These are phyloP conservation scores for Bombus waltoni DNA, from an alignment of 1,140 invertebrate genomes.

Conservation along the genomic window DNA sequence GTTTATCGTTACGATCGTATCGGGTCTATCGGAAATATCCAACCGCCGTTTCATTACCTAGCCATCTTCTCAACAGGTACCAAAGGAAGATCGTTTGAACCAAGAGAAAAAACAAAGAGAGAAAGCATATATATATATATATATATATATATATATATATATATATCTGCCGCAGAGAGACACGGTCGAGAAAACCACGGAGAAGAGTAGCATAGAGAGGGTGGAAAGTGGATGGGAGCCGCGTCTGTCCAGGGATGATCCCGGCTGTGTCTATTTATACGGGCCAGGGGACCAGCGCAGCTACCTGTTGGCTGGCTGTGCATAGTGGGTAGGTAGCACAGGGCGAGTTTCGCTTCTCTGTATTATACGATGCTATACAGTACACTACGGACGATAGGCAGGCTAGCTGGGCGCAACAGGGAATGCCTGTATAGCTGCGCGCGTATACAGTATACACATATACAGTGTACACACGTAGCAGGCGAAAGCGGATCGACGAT, in stretches of 20 bases:
- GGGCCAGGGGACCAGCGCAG: slow-evolving; percentile 70
- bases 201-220: background rate
- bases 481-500: slow-evolving; percentile 31
- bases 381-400: background rate
- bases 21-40: too few species aligned
- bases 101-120: background rate
- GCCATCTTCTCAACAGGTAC: too few species aligned
- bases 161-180: background rate
- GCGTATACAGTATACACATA: background rate
- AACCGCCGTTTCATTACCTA: too few species aligned
- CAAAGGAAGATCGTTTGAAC: too few species aligned
- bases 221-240: slow-evolving; percentile 32
- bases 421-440: slow-evolving; percentile 27
- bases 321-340: slow-evolving; percentile 23
- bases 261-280: slow-evolving; percentile 79
- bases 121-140: background rate
- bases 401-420: slow-evolving; percentile 32
- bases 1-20: too few species aligned
- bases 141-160: background rate
- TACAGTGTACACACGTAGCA: background rate
- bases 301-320: slow-evolving; percentile 77
- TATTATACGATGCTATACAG: background rate
- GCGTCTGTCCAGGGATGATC: slow-evolving; percentile 77
- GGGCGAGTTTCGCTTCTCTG: slow-evolving; percentile 26
- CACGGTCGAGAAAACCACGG: background rate